Conservation (phyloP, 2,888 invertebrate genomes). For the Steinernema hermaphroditum region DNA sequence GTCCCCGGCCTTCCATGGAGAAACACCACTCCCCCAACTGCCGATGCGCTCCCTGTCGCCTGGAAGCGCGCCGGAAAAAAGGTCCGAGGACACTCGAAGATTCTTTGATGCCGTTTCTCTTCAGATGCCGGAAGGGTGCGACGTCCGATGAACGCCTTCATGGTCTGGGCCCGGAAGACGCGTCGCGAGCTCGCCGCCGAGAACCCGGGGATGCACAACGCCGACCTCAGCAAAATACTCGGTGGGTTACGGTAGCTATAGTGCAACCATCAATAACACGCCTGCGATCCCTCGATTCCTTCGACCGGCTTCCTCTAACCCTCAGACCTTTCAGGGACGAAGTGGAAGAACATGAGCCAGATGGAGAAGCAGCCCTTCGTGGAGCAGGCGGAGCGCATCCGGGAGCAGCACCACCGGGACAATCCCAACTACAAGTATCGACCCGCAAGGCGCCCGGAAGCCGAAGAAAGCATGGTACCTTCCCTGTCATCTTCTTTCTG, state of each 20-base stretch:
- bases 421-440: conserved; percentile 38
- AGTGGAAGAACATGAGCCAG: conserved; percentile 34
- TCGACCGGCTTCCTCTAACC: background rate
- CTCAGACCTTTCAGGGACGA: conserved; percentile 24
- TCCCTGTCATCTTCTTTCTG: too few relatives aligned
- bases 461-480: background rate
- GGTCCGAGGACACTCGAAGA: background rate
- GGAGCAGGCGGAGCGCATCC: conserved; percentile 30
- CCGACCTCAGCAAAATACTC: conserved; percentile 43
- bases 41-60: background rate
- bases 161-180: conserved; percentile 40
- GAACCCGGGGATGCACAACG: conserved; percentile 43
- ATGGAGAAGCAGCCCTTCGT: conserved; percentile 34
- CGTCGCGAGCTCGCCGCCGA: conserved; percentile 36
- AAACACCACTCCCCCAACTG: conserved; percentile 5
- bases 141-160: conserved; percentile 45
- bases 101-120: background rate
- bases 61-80: background rate
- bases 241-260: too few relatives aligned
- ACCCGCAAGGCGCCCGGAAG: conserved; percentile 21
- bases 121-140: conserved; percentile 27
- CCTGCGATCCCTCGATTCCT: too few relatives aligned
- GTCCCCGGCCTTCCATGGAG: background rate
- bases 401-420: conserved; percentile 32
- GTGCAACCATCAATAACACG: background rate